A percentile compares a stretch with the other conserved stretches of the same genome.
Evolutionary conservation across 2,888 invertebrate genomes (phyloP).

Genomic region (Odontocerum albicorne): DNA sequence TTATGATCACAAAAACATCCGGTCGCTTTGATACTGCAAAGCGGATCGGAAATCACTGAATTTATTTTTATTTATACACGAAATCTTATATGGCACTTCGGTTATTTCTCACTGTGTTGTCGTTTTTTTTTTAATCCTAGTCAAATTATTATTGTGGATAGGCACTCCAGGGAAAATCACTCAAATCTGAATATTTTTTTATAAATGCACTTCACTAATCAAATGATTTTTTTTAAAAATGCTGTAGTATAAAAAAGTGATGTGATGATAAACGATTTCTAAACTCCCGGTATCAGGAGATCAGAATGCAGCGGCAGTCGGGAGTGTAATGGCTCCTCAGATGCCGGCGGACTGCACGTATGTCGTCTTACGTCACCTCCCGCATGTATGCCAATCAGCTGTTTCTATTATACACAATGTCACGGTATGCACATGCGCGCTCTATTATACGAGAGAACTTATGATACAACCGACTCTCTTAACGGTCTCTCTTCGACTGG

Average conservation of each 20-base stretch:
- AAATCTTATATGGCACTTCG: conserved; percentile 7
- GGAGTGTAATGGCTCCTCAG: conserved; percentile 8
- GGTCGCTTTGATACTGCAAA: too few relatives aligned
- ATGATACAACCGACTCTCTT: conserved; percentile 4
- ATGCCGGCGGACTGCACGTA: conserved; percentile 11
- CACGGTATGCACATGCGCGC: conserved; percentile 16
- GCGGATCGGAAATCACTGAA: not conserved
- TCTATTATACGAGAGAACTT: not conserved
- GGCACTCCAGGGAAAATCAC: conserved; percentile 17
- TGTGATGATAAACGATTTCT: not conserved
- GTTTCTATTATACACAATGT: conserved; percentile 25
- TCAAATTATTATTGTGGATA: too few relatives aligned
- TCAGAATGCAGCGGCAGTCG: conserved; percentile 4
- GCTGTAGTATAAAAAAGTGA: not conserved
- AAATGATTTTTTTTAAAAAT: not conserved
- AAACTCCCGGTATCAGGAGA: not conserved
- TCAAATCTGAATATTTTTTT: conserved; percentile 8
- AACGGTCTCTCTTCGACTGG: conserved; percentile 26
- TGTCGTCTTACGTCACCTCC: conserved; percentile 26
- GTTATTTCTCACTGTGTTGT: conserved; percentile 1
- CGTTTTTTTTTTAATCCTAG: conserved; percentile 9
- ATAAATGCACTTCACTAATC: conserved; percentile 1
- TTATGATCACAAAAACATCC: not conserved
- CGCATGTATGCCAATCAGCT: conserved; percentile 32
- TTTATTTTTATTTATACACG: too few relatives aligned